phyloP scores from a whole-genome alignment of 2,888 invertebrate genomes.

The Melangyna quadrimaculata region DNA sequence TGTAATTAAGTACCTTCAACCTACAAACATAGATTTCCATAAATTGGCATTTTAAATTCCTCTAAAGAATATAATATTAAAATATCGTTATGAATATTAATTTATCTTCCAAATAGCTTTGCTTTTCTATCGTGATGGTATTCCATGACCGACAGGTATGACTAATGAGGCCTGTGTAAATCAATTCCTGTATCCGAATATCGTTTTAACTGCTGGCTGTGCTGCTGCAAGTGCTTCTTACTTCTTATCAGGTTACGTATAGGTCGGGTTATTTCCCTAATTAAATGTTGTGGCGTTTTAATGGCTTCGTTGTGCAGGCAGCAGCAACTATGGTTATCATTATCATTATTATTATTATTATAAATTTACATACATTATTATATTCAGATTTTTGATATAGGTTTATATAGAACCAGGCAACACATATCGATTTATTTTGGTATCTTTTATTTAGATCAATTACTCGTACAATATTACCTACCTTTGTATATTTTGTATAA shows the following conservation, averaged over 20 bases:
- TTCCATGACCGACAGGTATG: conserved; percentile 21
- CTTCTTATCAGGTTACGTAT: conserved; percentile 25
- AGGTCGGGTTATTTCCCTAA: neutral
- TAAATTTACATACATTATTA: neutral
- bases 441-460: neutral
- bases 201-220: neutral
- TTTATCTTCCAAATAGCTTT: neutral
- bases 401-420: neutral
- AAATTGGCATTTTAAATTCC: neutral
- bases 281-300: conserved; percentile 3
- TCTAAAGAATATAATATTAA: neutral
- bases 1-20: too few species aligned
- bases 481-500: neutral
- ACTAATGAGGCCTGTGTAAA: conserved; percentile 28
- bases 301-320: neutral
- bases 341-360: neutral
- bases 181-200: conserved; percentile 27
- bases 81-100: neutral
- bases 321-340: neutral
- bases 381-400: neutral
- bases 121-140: neutral
- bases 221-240: neutral
- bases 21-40: too few species aligned
- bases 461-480: neutral
- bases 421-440: neutral